Percentiles rank a stretch among this genome's conserved stretches.
phyloP scores from a whole-genome alignment of 2,888 invertebrate species.

The Parelbella ahira region DNA sequence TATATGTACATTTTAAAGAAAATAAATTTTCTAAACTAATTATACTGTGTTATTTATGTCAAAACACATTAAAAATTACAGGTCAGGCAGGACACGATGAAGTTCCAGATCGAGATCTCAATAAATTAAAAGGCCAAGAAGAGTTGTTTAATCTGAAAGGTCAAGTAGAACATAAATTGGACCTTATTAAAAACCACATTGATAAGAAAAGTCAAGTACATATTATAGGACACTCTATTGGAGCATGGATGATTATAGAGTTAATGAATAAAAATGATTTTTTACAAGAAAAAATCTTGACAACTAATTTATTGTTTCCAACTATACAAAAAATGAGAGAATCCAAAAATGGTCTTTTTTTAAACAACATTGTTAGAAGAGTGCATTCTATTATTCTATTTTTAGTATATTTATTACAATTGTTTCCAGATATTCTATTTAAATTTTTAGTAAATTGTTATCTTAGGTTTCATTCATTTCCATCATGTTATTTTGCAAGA shows the following conservation, averaged over 20 bases:
- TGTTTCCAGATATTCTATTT: conserved; percentile 77
- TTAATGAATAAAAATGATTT: conserved; percentile 81
- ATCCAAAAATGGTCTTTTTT: conserved; percentile 85
- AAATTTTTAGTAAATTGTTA: conserved; percentile 76
- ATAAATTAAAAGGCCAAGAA: conserved; percentile 74
- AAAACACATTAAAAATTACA: conserved; percentile 37
- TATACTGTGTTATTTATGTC: too few relatives aligned
- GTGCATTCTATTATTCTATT: conserved; percentile 48
- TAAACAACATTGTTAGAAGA: conserved; percentile 82
- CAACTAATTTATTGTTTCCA: conserved; percentile 90
- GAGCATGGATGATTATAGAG: conserved; percentile 90
- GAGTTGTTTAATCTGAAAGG: conserved; percentile 87
- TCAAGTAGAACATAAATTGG: conserved; percentile 89
- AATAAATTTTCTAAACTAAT: too few relatives aligned
- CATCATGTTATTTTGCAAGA: conserved; percentile 65
- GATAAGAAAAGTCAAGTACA: conserved; percentile 87
- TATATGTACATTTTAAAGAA: too few relatives aligned
- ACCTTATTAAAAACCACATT: conserved; percentile 87
- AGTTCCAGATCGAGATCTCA: conserved; percentile 66
- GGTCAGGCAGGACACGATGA: conserved; percentile 88
- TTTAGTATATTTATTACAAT: conserved; percentile 58
- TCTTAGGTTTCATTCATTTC: conserved; percentile 75
- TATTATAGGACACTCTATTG: conserved; percentile 95
- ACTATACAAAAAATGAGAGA: conserved; percentile 91
- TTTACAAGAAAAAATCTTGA: conserved; percentile 78